Conservation (phyloP, 2,113 vertebrate species). For the Cyrtonyx montezumae region DNA sequence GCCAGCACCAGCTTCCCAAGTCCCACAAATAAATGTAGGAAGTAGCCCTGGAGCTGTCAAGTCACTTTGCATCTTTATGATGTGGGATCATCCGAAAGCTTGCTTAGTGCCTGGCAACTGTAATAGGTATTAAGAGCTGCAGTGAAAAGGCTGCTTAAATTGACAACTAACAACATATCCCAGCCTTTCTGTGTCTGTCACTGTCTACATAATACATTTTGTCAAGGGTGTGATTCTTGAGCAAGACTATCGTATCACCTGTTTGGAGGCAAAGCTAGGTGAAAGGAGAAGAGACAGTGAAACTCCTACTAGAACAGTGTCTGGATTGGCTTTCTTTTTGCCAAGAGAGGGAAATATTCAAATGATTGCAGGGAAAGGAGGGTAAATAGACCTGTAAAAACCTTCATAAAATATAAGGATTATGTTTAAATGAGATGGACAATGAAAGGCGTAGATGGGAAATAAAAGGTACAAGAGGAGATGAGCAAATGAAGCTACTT, state of each 20-base stretch:
- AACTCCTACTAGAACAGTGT: background rate
- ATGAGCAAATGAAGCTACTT: background rate
- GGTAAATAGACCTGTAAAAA: background rate
- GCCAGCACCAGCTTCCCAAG: background rate
- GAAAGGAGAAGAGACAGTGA: background rate
- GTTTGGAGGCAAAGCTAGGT: fast-evolving
- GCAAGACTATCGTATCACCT: background rate
- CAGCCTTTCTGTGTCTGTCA: background rate
- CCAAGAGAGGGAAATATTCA: background rate
- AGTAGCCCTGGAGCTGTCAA: background rate
- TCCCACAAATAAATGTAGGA: background rate
- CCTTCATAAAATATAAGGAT: fast-evolving
- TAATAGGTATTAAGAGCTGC: slow-evolving; percentile 19
- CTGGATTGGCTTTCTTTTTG: background rate
- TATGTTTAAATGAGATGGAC: background rate
- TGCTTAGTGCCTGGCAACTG: slow-evolving; percentile 28
- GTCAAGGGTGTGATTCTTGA: background rate
- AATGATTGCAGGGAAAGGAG: background rate
- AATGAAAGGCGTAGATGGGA: background rate
- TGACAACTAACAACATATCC: background rate
- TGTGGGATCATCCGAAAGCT: background rate
- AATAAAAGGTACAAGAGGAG: background rate
- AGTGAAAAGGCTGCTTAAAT: slow-evolving; percentile 8
- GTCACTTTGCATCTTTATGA: slow-evolving; percentile 4
- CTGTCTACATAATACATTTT: slow-evolving; percentile 1